Percentiles rank a stretch among this genome's conserved stretches.
phyloP scores from a whole-genome alignment of 2,888 invertebrate species.

The Melanophora roralis region DNA sequence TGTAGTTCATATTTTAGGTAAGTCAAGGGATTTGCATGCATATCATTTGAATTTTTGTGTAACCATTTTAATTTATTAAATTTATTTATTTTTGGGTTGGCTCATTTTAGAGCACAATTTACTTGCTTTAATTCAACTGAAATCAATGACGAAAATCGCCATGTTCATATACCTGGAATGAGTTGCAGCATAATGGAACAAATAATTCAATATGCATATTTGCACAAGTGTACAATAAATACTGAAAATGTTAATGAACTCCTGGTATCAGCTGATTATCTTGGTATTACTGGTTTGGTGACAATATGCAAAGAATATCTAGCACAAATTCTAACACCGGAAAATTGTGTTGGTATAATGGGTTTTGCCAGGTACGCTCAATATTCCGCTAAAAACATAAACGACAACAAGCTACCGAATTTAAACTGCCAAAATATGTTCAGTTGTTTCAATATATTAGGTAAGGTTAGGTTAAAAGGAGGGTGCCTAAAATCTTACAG shows the following conservation, averaged over 20 bases:
- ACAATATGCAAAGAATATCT: constrained; percentile 89
- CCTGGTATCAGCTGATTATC: constrained; percentile 91
- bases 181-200: constrained; percentile 86
- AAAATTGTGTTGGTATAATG: constrained; percentile 91
- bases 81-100: not conserved
- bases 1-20: constrained; percentile 95
- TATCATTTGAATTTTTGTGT: no score
- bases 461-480: no score
- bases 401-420: no score
- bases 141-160: constrained; percentile 79
- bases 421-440: no score
- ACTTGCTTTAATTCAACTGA: constrained; percentile 68
- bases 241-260: constrained; percentile 88
- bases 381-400: no score
- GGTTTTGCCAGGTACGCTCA: constrained; percentile 85
- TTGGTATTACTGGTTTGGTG: constrained; percentile 89
- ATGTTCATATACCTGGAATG: constrained; percentile 87
- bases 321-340: constrained; percentile 82
- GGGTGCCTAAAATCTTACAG: no score
- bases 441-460: no score
- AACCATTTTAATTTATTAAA: not conserved
- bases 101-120: constrained; percentile 71
- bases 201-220: constrained; percentile 90
- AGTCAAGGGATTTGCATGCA: constrained; percentile 64
- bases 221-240: constrained; percentile 86